Evolutionary conservation across 2,113 vertebrate species (phyloP), one percentile per base, ranked within the genome.

Genomic region (Melospiza georgiana): DNA sequence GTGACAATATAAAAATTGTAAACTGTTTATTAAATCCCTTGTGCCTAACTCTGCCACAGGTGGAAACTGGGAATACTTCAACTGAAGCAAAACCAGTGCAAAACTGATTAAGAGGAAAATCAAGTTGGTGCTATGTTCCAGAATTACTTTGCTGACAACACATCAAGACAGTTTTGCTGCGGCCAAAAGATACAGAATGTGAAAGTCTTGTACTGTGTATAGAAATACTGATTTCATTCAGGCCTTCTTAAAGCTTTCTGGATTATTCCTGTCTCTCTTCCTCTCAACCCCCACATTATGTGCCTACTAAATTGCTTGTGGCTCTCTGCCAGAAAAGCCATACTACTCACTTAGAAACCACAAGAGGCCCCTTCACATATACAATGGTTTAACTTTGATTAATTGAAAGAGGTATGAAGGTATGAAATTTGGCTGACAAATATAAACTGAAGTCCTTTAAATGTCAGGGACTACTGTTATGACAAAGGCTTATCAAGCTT

Each of bases 331-430:
- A 97, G 87, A 90, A 95, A 95, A 96, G 92, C 84, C 91, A 93
- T 96, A 95, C 87, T 92, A 88, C 89, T 96, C 86, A 94, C 87
- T 95, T 75, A 94, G 94, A 96, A 97, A 97, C 93, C 92, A 93
- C 92, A 92, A 95, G 92, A 92, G 94, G 93, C 87, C 90, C 78
- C 92, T 92, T 96, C 46, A 52, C 85, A 57, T 92, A 96, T 84
- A 94, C 94, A 96, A 78, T 57, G 76, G 84, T 83, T 97, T 91
- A 94, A 94, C 93, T 96, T 77, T 96, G 96, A 97, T 96, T 94
- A 93, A 97, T 95, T 18, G 22, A 73, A 75, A 79, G 84, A 93
- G 33, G 91, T 90, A 92, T 12, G 84, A 88, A 95, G 93, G 94
- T 92, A 96, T 80, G 94, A 97, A 94, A 96, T 90, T 76, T 94